phyloP scores from a whole-genome alignment of 1,140 invertebrate species.

The Rhagoletis zephyria region DNA sequence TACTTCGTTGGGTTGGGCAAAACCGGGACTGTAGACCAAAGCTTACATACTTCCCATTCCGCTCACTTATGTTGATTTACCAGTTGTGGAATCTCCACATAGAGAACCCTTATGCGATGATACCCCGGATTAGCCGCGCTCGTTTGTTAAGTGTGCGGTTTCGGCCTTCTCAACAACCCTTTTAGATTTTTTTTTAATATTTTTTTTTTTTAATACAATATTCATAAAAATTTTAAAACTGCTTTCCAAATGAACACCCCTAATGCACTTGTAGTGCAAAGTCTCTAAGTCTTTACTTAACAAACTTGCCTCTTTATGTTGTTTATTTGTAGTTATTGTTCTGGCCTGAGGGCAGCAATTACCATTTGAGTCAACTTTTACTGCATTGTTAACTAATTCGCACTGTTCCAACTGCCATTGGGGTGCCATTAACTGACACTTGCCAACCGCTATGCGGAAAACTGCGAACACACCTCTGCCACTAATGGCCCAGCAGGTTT shows the following conservation, averaged over 20 bases:
- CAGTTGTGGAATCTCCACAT: too few relatives aligned
- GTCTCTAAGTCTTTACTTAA: neutral
- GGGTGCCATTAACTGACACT: conserved; percentile 35
- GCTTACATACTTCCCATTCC: too few relatives aligned
- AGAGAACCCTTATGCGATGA: too few relatives aligned
- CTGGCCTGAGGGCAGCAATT: conserved; percentile 45
- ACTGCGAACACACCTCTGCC: conserved; percentile 30
- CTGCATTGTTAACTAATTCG: conserved; percentile 37
- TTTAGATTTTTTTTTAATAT: too few relatives aligned
- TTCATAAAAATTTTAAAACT: too few relatives aligned
- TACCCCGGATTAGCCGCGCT: too few relatives aligned
- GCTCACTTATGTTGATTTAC: too few relatives aligned
- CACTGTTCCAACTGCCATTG: neutral
- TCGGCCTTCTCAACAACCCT: too few relatives aligned
- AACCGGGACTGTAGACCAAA: too few relatives aligned
- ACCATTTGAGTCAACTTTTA: conserved; percentile 48
- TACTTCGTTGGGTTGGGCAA: too few relatives aligned
- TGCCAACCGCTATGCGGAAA: conserved; percentile 8
- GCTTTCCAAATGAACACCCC: neutral
- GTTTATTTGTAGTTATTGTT: conserved; percentile 19
- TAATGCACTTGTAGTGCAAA: neutral
- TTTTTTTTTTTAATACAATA: too few relatives aligned
- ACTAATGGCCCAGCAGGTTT: conserved; percentile 46
- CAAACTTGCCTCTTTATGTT: neutral
- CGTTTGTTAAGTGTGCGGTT: too few relatives aligned